Conservation (phyloP, 2,113 vertebrate species). For the Octodon degus region DNA sequence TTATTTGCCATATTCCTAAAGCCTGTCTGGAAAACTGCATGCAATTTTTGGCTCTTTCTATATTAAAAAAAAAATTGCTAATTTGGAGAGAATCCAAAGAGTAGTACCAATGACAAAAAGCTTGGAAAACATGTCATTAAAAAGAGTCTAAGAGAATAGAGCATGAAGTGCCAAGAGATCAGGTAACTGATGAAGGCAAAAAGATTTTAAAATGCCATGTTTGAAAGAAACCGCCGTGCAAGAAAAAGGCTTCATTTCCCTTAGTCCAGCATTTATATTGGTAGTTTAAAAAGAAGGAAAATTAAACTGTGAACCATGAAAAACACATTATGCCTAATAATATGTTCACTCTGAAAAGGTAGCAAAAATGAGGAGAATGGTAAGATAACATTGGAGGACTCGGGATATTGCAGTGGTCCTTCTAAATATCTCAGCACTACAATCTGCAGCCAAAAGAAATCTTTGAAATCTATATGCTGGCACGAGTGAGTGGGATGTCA, state of each 20-base stretch:
- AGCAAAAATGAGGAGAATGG: conserved; percentile 12
- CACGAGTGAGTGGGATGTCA: background rate
- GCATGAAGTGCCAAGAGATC: background rate
- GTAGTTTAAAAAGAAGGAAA: conserved; percentile 50
- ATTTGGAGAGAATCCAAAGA: conserved; percentile 71
- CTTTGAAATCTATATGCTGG: background rate
- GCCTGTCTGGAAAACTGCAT: conserved; percentile 19
- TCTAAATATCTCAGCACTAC: background rate
- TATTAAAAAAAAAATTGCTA: conserved; percentile 40
- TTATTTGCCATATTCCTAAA: conserved; percentile 45
- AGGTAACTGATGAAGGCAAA: conserved; percentile 27
- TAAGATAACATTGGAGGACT: background rate
- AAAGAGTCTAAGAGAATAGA: conserved; percentile 64
- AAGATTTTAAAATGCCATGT: conserved; percentile 44
- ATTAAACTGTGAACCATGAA: background rate
- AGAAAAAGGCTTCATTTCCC: conserved; percentile 27
- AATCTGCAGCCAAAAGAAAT: background rate
- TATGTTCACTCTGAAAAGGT: background rate
- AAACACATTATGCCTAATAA: background rate
- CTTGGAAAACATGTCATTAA: conserved; percentile 67
- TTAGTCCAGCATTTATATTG: background rate
- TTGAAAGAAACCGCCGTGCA: conserved; percentile 53
- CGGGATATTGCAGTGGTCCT: background rate
- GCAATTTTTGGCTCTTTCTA: background rate
- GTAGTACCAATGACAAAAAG: conserved; percentile 47